Evolutionary conservation across 2,113 vertebrate species (phyloP), one percentile per base, ranked within the genome.

Genomic region (Holacanthus passer): DNA sequence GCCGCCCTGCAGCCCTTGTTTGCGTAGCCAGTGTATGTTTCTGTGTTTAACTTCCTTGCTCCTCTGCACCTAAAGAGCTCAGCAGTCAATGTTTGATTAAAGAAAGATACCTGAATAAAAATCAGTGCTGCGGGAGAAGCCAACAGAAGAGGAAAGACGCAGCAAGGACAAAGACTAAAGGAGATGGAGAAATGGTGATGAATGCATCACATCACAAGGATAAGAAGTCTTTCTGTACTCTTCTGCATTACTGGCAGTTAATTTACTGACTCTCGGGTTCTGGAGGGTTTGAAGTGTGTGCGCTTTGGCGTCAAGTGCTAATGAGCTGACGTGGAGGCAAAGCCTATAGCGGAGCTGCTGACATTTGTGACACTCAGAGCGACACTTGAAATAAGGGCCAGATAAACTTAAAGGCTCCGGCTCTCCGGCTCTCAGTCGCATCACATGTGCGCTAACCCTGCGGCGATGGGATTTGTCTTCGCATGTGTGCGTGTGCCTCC

Each of bases 291-390:
- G 52, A 82, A 87, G 83, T 72, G 63, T 85, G 48, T 79, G 48
- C 39, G 37, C 69, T 77, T 83, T 85, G 45, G 58, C 19, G 60
- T 84, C 37, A 52, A 75, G 6, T 20, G 53, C 16, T 88, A 87
- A 93, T 83, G 85, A 89, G 89, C 82, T 72, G 90, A 82, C 62
- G 55, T 83, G 43, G 71, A 41, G 39, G 75, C 64, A 69, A 59
- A 87, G 77, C 73, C 47, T 78, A 56, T 0, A 55, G 53, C 68
- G 53, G 68, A 68, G 59, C 73, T 27, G 39, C 76, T 81, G 85
- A 87, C 77, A 77, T 70, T 56, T 50, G 31, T 72, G 86, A 87
- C 82, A 72, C 74, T 81, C 1, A 37, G 58, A 50, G 43, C 20
- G n/a, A 29, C 59, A 53, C 67, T 77, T 27, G 59, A 60, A 75